Percentiles rank a stretch among this genome's conserved stretches.
phyloP scores from a whole-genome alignment of 2,888 invertebrate species.

The Meloe dianella region DNA sequence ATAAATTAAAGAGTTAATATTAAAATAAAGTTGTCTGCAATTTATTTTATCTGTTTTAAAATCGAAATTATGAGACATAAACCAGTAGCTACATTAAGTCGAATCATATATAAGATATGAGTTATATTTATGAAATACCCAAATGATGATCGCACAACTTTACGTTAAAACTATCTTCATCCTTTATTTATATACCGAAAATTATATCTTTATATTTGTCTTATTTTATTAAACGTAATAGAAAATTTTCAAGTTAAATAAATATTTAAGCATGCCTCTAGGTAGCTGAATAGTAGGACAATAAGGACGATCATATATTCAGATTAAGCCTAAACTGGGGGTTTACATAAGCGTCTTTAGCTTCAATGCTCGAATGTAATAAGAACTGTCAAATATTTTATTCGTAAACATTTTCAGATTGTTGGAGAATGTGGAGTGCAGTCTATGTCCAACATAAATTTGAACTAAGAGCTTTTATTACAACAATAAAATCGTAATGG shows the following conservation, averaged over 20 bases:
- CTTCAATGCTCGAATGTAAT: constrained; percentile 53
- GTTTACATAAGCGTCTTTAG: constrained; percentile 53
- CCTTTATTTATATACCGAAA: constrained; percentile 11
- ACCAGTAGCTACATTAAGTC: constrained; percentile 50
- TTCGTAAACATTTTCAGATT: constrained; percentile 54
- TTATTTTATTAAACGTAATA: constrained; percentile 13
- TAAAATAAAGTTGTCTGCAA: constrained; percentile 52
- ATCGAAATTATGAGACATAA: constrained; percentile 54
- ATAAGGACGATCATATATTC: constrained; percentile 58
- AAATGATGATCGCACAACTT: constrained; percentile 51
- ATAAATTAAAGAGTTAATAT: constrained; percentile 47
- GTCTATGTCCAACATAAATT: constrained; percentile 55
- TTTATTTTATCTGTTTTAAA: constrained; percentile 54
- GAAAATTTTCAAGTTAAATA: constrained; percentile 18
- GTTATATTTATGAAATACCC: constrained; percentile 51
- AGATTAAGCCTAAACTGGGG: constrained; percentile 56
- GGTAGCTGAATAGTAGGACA: constrained; percentile 50
- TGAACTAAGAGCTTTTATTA: constrained; percentile 57
- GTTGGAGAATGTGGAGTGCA: constrained; percentile 51
- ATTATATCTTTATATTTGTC: constrained; percentile 21
- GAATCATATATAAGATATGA: constrained; percentile 46
- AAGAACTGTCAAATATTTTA: constrained; percentile 59
- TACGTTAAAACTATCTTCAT: constrained; percentile 18
- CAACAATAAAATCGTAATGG: constrained; percentile 56
- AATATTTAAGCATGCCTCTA: constrained; percentile 46